A percentile compares a stretch with the other conserved stretches of the same genome.
Conservation (phyloP, 1,140 invertebrate species). For the Macrocentrus cingulum region DNA sequence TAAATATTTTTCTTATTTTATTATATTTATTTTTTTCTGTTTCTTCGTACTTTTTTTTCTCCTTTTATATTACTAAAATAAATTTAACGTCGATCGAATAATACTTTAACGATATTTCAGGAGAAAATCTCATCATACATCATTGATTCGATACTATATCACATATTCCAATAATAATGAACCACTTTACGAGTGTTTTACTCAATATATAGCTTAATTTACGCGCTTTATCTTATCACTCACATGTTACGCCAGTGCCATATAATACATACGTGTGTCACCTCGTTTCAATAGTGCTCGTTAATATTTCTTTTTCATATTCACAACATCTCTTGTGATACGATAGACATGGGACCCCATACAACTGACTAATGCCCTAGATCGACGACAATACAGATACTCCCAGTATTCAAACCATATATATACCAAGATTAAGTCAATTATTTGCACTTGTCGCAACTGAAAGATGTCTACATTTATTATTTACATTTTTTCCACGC, state of each 20-base stretch:
- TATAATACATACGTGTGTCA: neutral
- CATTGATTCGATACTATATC: constrained; percentile 24
- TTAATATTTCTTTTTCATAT: neutral
- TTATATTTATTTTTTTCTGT: neutral
- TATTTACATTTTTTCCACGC: neutral
- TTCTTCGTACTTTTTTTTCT: neutral
- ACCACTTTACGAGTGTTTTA: constrained; percentile 5
- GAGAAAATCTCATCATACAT: constrained; percentile 18
- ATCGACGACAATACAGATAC: constrained; percentile 10
- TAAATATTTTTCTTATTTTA: neutral
- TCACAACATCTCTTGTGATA: constrained; percentile 15
- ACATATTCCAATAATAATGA: constrained; percentile 23
- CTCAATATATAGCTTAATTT: constrained; percentile 8
- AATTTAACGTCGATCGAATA: constrained; percentile 25
- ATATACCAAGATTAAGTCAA: neutral
- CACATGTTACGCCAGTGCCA: neutral
- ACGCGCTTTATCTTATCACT: neutral
- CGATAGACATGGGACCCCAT: neutral
- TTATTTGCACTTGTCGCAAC: neutral
- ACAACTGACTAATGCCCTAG: neutral
- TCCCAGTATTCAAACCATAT: neutral
- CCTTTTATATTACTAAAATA: constrained; percentile 17
- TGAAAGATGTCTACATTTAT: too few species aligned
- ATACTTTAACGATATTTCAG: constrained; percentile 23
- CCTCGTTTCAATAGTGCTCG: neutral